These are phyloP conservation scores for Caracal caracal DNA, from an alignment of 2,113 vertebrate species.

Conservation along the genomic window DNA sequence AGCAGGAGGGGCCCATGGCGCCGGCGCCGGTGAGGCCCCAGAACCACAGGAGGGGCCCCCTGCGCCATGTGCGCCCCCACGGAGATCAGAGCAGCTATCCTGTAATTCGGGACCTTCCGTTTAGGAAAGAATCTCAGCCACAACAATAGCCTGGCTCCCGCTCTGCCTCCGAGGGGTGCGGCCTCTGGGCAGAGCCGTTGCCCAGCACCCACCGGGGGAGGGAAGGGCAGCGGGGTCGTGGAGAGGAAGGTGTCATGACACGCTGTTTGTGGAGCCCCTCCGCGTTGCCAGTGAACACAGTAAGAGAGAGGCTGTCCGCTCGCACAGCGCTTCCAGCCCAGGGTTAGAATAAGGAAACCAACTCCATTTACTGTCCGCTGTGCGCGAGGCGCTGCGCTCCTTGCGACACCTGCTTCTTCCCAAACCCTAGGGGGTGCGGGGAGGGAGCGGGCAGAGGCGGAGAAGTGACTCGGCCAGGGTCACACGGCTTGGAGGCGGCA, in stretches of 20 bases:
- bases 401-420: neutral
- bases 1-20: neutral
- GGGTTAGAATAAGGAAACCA: neutral
- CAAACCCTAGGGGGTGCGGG: neutral
- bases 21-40: neutral
- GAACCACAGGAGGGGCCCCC: neutral
- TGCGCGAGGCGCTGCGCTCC: neutral
- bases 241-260: neutral
- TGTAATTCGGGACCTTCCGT: slow-evolving; percentile 55
- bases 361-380: rapidly evolving
- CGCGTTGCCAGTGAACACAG: neutral
- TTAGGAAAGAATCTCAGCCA: slow-evolving; percentile 69
- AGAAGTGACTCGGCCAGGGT: neutral
- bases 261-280: neutral
- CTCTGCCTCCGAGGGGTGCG: neutral
- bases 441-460: neutral
- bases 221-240: too few species aligned
- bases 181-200: neutral
- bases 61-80: neutral
- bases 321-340: neutral
- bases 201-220: neutral
- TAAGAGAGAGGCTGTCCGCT: neutral
- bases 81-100: neutral
- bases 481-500: neutral
- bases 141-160: slow-evolving; percentile 68